phyloP scores from a whole-genome alignment of 2,797 vertebrate genomes.

The Spinus pinus region DNA sequence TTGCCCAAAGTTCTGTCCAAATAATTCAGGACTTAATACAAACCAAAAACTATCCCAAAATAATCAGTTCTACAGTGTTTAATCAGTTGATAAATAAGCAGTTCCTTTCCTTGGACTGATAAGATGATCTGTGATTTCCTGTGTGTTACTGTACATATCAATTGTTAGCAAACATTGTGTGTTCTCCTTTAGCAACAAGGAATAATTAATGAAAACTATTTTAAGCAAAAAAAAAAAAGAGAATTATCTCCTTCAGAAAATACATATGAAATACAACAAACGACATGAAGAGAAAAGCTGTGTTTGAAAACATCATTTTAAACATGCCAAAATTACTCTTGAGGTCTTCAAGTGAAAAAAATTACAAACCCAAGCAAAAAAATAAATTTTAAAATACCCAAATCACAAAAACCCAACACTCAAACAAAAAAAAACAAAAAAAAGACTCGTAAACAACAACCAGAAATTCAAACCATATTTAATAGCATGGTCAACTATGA shows the following conservation, averaged over 20 bases:
- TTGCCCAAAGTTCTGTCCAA: neutral
- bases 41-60: neutral
- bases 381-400: neutral
- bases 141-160: neutral
- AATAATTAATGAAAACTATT: neutral
- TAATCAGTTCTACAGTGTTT: neutral
- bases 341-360: neutral
- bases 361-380: neutral
- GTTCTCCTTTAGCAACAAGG: neutral
- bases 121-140: neutral
- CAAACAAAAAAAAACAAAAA: neutral
- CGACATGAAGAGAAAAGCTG: neutral
- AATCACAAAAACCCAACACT: neutral
- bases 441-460: neutral
- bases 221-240: neutral
- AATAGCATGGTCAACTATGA: neutral
- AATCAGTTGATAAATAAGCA: neutral
- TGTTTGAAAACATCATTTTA: neutral
- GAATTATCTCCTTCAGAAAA: neutral
- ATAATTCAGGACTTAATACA: neutral
- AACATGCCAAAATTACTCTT: neutral
- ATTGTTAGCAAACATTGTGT: neutral
- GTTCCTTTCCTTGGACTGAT: neutral
- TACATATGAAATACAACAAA: neutral
- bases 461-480: neutral